phyloP scores from a whole-genome alignment of 1,140 invertebrate genomes.

The Brachionus angularis region DNA sequence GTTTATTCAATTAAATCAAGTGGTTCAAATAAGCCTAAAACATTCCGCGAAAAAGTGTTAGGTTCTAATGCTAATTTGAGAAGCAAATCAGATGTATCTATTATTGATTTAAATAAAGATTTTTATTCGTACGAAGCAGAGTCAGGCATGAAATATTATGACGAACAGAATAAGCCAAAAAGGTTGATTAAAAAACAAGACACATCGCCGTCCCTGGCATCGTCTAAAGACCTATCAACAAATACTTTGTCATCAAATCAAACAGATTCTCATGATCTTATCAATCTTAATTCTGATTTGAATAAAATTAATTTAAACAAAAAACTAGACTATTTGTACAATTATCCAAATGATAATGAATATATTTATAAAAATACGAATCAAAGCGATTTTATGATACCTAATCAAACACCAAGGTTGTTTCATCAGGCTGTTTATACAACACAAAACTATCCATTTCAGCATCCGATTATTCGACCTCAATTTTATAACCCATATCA shows the following conservation, averaged over 20 bases:
- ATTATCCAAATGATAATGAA: conserved; percentile 34
- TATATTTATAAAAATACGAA: conserved; percentile 3
- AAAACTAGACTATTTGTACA: not conserved
- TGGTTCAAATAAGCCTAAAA: not conserved
- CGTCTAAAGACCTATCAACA: not conserved
- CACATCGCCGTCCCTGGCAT: not conserved
- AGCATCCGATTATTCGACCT: not conserved
- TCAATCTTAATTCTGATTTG: not conserved
- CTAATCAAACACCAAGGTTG: no score
- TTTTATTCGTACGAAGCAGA: not conserved
- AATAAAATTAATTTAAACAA: not conserved
- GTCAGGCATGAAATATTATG: not conserved
- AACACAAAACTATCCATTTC: not conserved
- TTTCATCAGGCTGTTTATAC: not conserved
- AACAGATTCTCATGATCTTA: not conserved
- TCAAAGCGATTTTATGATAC: not conserved
- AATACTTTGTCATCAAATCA: not conserved
- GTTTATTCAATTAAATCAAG: not conserved
- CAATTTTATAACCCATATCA: not conserved
- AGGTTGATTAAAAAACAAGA: not conserved
- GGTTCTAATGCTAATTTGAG: not conserved
- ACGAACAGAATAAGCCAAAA: conserved; percentile 6
- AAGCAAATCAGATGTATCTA: not conserved
- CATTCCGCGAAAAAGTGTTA: not conserved
- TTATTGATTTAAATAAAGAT: not conserved